Evolutionary conservation across 2,888 invertebrate genomes (phyloP).

Genomic region (Ichneumoninae sp.): DNA sequence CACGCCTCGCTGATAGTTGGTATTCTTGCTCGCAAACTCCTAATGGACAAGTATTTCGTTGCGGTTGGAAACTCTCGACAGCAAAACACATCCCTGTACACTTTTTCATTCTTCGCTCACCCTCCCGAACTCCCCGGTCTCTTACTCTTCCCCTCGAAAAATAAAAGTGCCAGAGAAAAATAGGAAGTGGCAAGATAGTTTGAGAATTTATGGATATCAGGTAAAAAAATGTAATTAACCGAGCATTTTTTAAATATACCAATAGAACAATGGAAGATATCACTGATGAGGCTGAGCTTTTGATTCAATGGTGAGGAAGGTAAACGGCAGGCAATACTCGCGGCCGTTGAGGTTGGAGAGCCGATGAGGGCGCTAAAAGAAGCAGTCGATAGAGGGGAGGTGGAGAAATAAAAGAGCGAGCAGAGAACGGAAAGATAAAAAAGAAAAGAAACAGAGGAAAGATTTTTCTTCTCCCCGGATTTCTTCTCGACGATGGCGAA

Average conservation of each 20-base stretch:
- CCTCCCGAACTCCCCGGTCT: neutral
- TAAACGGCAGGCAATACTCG: neutral
- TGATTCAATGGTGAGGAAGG: neutral
- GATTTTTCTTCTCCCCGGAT: slow-evolving; percentile 18
- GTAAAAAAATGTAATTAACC: neutral
- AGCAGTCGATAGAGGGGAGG: neutral
- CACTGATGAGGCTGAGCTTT: neutral
- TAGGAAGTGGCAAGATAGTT: neutral
- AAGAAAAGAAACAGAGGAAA: slow-evolving; percentile 62
- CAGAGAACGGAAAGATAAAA: slow-evolving; percentile 47
- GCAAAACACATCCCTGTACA: slow-evolving; percentile 38
- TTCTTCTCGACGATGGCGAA: slow-evolving; percentile 6
- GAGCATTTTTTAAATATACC: neutral
- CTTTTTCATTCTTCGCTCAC: slow-evolving; percentile 43
- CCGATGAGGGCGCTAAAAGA: slow-evolving; percentile 31
- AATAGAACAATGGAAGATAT: neutral
- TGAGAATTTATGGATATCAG: neutral
- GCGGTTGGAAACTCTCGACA: slow-evolving; percentile 36
- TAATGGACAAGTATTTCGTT: slow-evolving; percentile 50
- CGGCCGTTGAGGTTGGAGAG: slow-evolving; percentile 35
- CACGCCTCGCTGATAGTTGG: slow-evolving; percentile 54
- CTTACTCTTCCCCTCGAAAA: slow-evolving; percentile 9
- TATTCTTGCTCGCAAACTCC: slow-evolving; percentile 38
- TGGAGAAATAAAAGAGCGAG: slow-evolving; percentile 46
- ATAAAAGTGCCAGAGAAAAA: neutral